phyloP scores from a whole-genome alignment of 2,797 vertebrate genomes.

The Hoplostethus atlanticus region DNA sequence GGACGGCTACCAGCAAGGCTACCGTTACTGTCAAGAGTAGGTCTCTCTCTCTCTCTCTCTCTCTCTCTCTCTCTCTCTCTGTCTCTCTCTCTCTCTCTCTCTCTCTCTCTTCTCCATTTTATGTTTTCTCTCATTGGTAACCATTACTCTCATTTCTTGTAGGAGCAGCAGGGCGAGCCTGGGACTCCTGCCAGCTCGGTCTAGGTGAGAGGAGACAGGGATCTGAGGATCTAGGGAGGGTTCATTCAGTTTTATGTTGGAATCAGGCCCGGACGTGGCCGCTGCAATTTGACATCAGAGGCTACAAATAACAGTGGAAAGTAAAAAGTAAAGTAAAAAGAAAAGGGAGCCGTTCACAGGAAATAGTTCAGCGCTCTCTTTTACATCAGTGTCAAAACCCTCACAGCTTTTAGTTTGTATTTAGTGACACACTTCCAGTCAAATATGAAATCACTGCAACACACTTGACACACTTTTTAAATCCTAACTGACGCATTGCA shows the following conservation, averaged over 20 bases:
- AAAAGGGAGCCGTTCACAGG: neutral
- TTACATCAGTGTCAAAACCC: too few relatives aligned
- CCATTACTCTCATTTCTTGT: conserved; percentile 2
- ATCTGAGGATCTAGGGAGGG: neutral
- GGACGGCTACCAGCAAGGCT: conserved; percentile 90
- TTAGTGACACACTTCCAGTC: too few relatives aligned
- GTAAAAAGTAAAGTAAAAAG: conserved; percentile 26
- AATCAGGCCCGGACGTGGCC: conserved; percentile 34
- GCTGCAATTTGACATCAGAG: conserved; percentile 44
- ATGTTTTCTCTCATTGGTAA: neutral
- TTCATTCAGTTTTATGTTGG: conserved; percentile 28
- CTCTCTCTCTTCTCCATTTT: neutral
- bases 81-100: neutral
- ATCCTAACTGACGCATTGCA: too few relatives aligned
- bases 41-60: conserved; percentile 49
- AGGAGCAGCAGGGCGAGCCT: conserved; percentile 72
- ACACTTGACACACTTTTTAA: too few relatives aligned
- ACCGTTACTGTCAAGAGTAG: conserved; percentile 91
- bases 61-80: conserved; percentile 2
- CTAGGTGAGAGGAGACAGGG: conserved; percentile 61
- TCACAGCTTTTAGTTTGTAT: neutral
- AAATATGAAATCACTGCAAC: too few relatives aligned
- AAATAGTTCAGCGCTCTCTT: too few relatives aligned
- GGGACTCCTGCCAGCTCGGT: conserved; percentile 74
- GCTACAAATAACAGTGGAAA: conserved; percentile 71